phyloP scores from a whole-genome alignment of 2,797 vertebrate genomes.

The Chelon auratus region DNA sequence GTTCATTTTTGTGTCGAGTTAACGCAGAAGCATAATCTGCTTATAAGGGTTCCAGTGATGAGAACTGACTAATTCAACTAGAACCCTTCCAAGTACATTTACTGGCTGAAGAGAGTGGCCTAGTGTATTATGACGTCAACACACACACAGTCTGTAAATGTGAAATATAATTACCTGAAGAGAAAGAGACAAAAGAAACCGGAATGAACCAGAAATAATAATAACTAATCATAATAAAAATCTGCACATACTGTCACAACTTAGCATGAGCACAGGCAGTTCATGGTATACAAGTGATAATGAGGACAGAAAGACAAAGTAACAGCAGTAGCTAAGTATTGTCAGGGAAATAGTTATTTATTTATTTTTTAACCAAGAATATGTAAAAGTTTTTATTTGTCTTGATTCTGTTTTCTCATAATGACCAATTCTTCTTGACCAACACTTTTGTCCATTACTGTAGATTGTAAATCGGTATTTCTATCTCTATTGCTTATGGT shows the following conservation, averaged over 20 bases:
- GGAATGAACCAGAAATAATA: neutral
- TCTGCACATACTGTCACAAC: neutral
- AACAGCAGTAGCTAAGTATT: neutral
- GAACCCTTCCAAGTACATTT: too few species aligned
- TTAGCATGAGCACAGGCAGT: neutral
- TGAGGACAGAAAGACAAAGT: conserved; percentile 14
- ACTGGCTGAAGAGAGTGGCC: too few species aligned
- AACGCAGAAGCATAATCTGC: too few species aligned
- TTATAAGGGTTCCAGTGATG: too few species aligned
- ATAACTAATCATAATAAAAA: neutral
- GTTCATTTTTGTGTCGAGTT: too few species aligned
- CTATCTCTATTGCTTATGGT: conserved; percentile 17
- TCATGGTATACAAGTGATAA: neutral
- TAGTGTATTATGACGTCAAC: too few species aligned
- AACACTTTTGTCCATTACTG: neutral
- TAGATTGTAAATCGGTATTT: conserved; percentile 36
- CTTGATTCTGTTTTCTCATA: conserved; percentile 4
- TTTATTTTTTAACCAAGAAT: neutral
- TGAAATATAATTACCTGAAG: neutral
- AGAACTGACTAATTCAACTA: too few species aligned
- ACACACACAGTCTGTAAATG: neutral
- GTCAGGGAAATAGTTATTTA: conserved; percentile 4
- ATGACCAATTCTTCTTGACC: conserved; percentile 16
- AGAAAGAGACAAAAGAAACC: neutral
- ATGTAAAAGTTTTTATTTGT: neutral